phyloP scores from a whole-genome alignment of 2,113 vertebrate species.

The Felis catus region DNA sequence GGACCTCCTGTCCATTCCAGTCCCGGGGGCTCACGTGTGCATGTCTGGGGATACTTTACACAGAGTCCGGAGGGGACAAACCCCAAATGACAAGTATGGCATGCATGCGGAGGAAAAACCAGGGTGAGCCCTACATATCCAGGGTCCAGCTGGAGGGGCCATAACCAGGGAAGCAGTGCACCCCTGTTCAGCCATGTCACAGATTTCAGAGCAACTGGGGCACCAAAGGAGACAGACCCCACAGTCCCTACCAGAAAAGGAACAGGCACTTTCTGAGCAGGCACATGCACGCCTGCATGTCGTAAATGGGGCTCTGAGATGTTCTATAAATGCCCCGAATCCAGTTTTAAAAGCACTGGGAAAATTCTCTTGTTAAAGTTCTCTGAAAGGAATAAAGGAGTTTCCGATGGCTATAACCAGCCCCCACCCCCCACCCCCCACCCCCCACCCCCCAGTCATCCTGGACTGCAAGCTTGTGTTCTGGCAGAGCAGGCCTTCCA shows the following conservation, averaged over 20 bases:
- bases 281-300: background rate
- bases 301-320: background rate
- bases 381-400: background rate
- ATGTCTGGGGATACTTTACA: background rate
- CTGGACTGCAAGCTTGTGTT: background rate
- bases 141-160: background rate
- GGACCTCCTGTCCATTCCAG: fast-evolving
- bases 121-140: background rate
- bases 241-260: background rate
- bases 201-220: background rate
- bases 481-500: background rate
- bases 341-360: background rate
- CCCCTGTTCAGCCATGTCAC: background rate
- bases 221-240: too few relatives aligned
- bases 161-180: fast-evolving
- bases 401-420: background rate
- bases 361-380: background rate
- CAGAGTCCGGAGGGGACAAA: background rate
- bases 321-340: background rate
- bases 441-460: background rate
- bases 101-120: background rate
- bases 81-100: background rate
- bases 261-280: background rate
- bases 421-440: background rate
- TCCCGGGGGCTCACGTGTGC: background rate